phyloP scores from a whole-genome alignment of 2,888 invertebrate genomes.

The Epiblema foenella region DNA sequence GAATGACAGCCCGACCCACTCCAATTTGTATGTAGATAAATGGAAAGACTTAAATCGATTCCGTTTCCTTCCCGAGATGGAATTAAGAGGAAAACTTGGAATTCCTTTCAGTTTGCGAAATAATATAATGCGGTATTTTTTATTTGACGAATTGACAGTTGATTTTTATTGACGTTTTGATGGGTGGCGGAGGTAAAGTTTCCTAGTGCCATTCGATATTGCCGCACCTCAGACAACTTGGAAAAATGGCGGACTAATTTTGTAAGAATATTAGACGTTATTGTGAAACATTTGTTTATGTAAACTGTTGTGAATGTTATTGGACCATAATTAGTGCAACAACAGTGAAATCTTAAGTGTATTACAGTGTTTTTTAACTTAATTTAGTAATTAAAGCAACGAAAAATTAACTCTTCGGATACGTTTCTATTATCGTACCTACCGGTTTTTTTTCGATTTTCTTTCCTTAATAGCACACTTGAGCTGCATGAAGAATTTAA shows the following conservation, averaged over 20 bases:
- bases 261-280: neutral
- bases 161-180: constrained; percentile 44
- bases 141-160: constrained; percentile 43
- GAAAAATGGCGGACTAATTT: constrained; percentile 25
- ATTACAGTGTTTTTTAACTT: too few relatives aligned
- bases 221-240: neutral
- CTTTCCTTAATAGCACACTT: too few relatives aligned
- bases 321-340: neutral
- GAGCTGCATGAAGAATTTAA: too few relatives aligned
- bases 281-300: neutral
- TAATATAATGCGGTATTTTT: constrained; percentile 45
- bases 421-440: too few relatives aligned
- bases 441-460: too few relatives aligned
- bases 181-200: constrained; percentile 29
- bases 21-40: constrained; percentile 69
- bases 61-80: constrained; percentile 47
- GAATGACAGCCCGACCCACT: constrained; percentile 56
- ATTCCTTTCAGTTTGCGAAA: constrained; percentile 45
- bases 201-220: constrained; percentile 29
- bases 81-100: constrained; percentile 52
- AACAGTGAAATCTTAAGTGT: too few relatives aligned
- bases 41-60: constrained; percentile 61
- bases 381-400: too few relatives aligned
- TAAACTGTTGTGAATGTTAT: neutral
- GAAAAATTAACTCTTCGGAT: too few relatives aligned